Percentiles rank a stretch among this genome's conserved stretches.
These are phyloP conservation scores for Euthynnus affinis DNA, from an alignment of 2,797 vertebrate species.

Conservation along the genomic window DNA sequence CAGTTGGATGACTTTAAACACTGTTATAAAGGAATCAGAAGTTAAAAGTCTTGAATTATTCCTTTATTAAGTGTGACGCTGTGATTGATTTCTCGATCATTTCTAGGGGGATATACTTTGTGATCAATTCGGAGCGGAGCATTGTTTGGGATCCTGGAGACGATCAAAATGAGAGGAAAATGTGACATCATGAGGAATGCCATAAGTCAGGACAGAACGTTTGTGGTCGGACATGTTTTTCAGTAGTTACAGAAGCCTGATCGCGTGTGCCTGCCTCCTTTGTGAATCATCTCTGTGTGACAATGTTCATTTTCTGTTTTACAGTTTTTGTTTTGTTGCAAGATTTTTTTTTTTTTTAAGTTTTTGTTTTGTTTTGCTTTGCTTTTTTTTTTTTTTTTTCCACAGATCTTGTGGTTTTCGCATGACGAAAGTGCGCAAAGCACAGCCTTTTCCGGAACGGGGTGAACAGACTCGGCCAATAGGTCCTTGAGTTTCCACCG, in stretches of 20 bases:
- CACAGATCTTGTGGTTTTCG: slow-evolving; percentile 76
- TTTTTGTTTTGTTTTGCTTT: slow-evolving; percentile 20
- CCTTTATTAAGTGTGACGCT: slow-evolving; percentile 24
- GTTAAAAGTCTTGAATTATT: slow-evolving; percentile 27
- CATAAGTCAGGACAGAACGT: slow-evolving; percentile 66
- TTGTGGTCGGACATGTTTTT: slow-evolving; percentile 81
- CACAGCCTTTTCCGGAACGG: slow-evolving; percentile 76
- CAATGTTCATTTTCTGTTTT: slow-evolving; percentile 67
- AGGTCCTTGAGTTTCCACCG: slow-evolving; percentile 89
- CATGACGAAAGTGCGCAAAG: slow-evolving; percentile 78
- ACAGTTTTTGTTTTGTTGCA: slow-evolving; percentile 59
- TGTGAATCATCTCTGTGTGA: slow-evolving; percentile 70
- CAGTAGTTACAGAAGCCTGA: slow-evolving; percentile 78
- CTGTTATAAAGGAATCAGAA: slow-evolving; percentile 39
- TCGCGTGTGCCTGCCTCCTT: slow-evolving; percentile 73
- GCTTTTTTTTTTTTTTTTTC: slow-evolving; percentile 54
- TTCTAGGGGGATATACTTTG: slow-evolving; percentile 23
- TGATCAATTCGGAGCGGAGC: slow-evolving; percentile 31
- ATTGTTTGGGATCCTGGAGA: slow-evolving; percentile 59
- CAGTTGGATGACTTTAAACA: slow-evolving; percentile 58
- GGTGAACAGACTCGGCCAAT: slow-evolving; percentile 77
- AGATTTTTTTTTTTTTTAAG: too few relatives aligned
- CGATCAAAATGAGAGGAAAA: slow-evolving; percentile 78
- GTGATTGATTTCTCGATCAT: slow-evolving; percentile 51
- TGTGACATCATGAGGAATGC: slow-evolving; percentile 78